A percentile compares a stretch with the other conserved stretches of the same genome.
Evolutionary conservation across 2,888 invertebrate species (phyloP).

Genomic region (Lomographa bimaculata): DNA sequence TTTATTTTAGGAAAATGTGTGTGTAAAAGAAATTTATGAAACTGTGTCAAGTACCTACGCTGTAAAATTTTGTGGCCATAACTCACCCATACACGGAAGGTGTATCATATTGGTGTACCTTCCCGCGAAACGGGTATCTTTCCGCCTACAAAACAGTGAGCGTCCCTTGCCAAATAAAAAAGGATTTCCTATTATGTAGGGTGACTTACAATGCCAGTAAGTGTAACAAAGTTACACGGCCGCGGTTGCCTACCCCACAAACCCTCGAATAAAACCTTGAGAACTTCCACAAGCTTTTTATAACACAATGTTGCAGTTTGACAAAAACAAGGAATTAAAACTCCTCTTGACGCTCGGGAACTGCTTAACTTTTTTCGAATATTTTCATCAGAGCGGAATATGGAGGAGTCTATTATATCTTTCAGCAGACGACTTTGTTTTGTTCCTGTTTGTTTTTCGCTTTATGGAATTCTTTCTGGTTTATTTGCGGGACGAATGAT

Average conservation of each 20-base stretch:
- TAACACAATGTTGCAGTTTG: conserved; percentile 52
- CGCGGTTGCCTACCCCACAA: conserved; percentile 50
- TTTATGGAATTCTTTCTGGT: too few species aligned
- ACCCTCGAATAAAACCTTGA: conserved; percentile 57
- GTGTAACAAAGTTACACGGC: conserved; percentile 59
- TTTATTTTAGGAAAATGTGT: too few species aligned
- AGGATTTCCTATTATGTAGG: conserved; percentile 62
- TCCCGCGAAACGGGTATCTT: conserved; percentile 9
- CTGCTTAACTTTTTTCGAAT: conserved; percentile 38
- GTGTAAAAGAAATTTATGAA: too few species aligned
- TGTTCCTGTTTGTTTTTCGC: conserved; percentile 18
- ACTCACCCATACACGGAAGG: conserved; percentile 2
- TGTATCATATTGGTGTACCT: too few species aligned
- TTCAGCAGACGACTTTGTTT: conserved; percentile 30
- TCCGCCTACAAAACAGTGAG: conserved; percentile 44
- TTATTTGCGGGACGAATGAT: too few species aligned
- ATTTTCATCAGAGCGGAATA: conserved; percentile 33
- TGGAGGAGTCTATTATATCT: conserved; percentile 29
- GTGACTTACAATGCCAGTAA: conserved; percentile 59
- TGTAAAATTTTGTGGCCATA: conserved; percentile 1
- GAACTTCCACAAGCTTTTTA: conserved; percentile 56
- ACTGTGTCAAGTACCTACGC: too few species aligned
- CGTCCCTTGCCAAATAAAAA: conserved; percentile 54
- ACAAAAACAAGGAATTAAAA: conserved; percentile 55
- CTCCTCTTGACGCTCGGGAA: conserved; percentile 35